Percentiles rank a stretch among this genome's conserved stretches.
These are phyloP conservation scores for Phrynocephalus forsythii DNA, from an alignment of 2,797 vertebrate species.

Conservation along the genomic window DNA sequence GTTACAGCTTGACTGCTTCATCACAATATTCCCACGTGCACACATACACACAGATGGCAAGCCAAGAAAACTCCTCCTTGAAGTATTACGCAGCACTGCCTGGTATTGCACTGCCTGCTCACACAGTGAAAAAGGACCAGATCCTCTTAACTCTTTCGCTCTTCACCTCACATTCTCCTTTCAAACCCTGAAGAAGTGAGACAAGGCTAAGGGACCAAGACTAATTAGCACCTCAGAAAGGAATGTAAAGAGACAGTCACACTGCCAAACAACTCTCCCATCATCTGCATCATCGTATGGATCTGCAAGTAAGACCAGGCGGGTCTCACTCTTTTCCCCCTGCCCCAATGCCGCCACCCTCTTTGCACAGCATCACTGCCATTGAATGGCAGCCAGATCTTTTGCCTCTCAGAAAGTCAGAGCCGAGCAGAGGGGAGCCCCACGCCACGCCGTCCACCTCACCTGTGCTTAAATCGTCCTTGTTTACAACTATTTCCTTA, in stretches of 20 bases:
- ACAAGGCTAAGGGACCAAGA: background rate
- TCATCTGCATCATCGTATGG: no score
- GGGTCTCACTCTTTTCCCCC: background rate
- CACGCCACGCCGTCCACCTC: constrained; percentile 4
- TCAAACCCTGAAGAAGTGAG: no score
- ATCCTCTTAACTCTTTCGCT: background rate
- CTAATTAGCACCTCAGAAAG: background rate
- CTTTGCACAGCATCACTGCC: background rate
- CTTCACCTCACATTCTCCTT: background rate
- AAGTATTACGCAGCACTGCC: background rate
- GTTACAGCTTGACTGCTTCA: background rate
- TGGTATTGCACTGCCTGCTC: no score
- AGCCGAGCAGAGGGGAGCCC: accelerated
- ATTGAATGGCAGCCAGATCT: background rate
- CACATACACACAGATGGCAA: background rate
- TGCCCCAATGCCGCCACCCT: background rate
- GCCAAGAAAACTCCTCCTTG: background rate
- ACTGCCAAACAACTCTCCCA: background rate
- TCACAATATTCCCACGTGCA: background rate
- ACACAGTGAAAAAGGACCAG: no score
- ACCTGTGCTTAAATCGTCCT: constrained; percentile 89
- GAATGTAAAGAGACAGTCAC: background rate
- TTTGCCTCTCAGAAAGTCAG: no score
- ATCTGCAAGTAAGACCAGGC: no score
- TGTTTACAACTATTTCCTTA: constrained; percentile 88